phyloP scores from a whole-genome alignment of 1,140 invertebrate genomes.

The Eurosta solidaginis region DNA sequence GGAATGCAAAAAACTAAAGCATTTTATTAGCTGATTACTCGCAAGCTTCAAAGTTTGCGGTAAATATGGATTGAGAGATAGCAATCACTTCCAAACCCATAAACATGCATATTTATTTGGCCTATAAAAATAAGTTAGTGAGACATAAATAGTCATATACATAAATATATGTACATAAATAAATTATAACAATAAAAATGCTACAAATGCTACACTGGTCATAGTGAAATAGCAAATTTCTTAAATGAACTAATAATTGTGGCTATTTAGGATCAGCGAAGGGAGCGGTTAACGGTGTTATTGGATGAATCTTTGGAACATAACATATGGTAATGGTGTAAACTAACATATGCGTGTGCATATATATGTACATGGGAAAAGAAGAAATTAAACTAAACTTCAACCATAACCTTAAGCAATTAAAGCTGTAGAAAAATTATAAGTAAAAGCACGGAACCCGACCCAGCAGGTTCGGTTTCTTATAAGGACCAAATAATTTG shows the following conservation, averaged over 20 bases:
- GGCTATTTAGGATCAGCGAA: not conserved
- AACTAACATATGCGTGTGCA: no score
- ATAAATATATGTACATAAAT: not conserved
- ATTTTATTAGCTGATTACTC: constrained; percentile 26
- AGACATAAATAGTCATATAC: not conserved
- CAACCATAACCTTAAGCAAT: no score
- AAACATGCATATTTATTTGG: no score
- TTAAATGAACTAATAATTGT: constrained; percentile 7
- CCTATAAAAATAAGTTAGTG: not conserved
- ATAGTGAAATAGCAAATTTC: constrained; percentile 5
- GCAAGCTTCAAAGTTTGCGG: not conserved
- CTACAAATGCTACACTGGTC: not conserved
- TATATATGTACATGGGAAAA: no score
- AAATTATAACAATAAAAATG: not conserved
- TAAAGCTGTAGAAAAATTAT: no score
- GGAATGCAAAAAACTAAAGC: not conserved
- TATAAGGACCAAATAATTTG: no score
- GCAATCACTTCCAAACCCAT: not conserved
- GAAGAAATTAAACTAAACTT: no score
- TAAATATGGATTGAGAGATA: constrained; percentile 4
- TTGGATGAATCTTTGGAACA: no score
- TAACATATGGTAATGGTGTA: no score
- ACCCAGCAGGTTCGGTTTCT: no score
- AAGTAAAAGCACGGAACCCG: no score
- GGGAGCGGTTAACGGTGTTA: no score